phyloP scores from a whole-genome alignment of 2,888 invertebrate species.

The Ectemnius lituratus region DNA sequence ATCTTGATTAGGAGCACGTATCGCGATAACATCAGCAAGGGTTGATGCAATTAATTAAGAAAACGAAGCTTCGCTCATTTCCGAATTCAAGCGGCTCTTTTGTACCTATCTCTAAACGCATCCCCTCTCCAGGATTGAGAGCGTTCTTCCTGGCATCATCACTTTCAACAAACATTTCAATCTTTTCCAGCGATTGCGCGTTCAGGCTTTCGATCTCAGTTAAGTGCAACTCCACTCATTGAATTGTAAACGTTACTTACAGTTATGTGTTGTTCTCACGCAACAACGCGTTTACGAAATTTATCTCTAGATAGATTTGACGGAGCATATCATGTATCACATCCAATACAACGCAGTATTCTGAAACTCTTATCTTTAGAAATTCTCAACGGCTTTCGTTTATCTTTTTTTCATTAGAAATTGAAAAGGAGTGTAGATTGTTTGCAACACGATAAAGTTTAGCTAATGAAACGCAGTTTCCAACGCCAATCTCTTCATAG shows the following conservation, averaged over 20 bases:
- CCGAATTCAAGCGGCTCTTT: too few relatives aligned
- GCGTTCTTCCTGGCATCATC: not conserved
- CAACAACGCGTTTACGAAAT: not conserved
- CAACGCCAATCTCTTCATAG: too few relatives aligned
- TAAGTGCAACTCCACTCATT: constrained; percentile 10
- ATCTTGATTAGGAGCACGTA: not conserved
- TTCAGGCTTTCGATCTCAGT: not conserved
- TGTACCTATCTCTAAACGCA: not conserved
- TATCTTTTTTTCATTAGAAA: too few relatives aligned
- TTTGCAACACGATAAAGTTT: too few relatives aligned
- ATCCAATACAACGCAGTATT: too few relatives aligned
- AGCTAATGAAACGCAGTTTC: too few relatives aligned
- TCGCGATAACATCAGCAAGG: not conserved
- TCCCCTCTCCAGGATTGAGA: not conserved
- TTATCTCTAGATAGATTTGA: too few relatives aligned
- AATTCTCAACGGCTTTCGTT: too few relatives aligned
- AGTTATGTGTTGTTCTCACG: not conserved
- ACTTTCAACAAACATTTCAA: not conserved
- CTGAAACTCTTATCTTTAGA: too few relatives aligned
- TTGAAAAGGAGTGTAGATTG: too few relatives aligned
- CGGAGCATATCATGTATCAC: too few relatives aligned
- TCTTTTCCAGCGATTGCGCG: not conserved
- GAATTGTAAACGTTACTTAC: not conserved
- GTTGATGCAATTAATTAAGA: not conserved
- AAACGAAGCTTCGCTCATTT: not conserved